Evolutionary conservation across 2,888 invertebrate species (phyloP), one percentile per base, ranked within the genome.

Genomic region (Apomyelois bistriatella): DNA sequence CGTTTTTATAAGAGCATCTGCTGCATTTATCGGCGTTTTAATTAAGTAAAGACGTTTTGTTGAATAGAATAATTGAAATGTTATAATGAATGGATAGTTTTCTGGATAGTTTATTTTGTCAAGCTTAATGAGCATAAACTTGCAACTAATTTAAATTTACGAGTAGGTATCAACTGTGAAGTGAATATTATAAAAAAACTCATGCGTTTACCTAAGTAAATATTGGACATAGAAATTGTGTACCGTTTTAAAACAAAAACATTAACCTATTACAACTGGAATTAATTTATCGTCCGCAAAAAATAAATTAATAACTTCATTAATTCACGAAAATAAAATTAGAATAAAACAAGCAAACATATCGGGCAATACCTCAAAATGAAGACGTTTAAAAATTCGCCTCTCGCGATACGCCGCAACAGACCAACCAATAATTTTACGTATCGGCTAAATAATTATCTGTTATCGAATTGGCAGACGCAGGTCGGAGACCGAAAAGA

Each of bases 391-490:
- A 69, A 83, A 71, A 80, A 77, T 75, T 76, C 71, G 69, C 70
- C 60, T 57, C 55, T 65, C 71, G 63, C 72, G 76, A 79, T 80
- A 77, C 76, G 72, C 68, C 60, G 59, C 65, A 66, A 66, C 68
- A 62, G 70, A 60, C 70, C 70, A 74, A 72, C 81, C 79, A 82
- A 85, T 86, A 85, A 79, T 82, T 83, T 84, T 82, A 81, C 76
- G 82, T 83, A 85, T 82, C 82, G 72, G 66, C 69, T 67, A 75
- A 87, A 85, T 88, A 88, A 88, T 85, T 86, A 84, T 78, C 79
- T 79, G 81, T 76, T 85, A 86, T 89, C 66, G 76, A 78, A 80
- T 79, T 81, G 82, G 74, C 76, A 72, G 76, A 68, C 72, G 60
- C 73, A 72, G 79, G 75, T 74, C 74, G 76, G 66, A 68, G 76